These are phyloP conservation scores for Drosophila nikananu DNA, from an alignment of 1,140 invertebrate species.

Conservation along the genomic window DNA sequence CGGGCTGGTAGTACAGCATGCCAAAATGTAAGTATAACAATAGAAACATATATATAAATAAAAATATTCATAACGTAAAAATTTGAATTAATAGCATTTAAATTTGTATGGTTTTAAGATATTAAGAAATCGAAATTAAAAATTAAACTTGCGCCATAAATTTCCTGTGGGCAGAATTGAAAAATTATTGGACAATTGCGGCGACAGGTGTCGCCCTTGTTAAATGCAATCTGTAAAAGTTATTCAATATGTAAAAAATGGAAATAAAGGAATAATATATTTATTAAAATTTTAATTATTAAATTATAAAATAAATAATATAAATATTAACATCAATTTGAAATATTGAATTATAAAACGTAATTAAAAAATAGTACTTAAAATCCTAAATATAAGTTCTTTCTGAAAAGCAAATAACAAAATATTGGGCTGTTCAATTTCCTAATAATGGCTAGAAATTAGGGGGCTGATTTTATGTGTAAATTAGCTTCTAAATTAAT, in stretches of 20 bases:
- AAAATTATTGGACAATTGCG: background rate
- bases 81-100: background rate
- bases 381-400: no score
- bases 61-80: background rate
- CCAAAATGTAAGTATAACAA: background rate
- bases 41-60: fast-evolving
- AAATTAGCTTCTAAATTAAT: no score
- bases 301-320: no score
- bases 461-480: no score
- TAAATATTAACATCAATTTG: no score
- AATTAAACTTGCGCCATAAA: background rate
- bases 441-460: no score
- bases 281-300: background rate
- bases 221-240: background rate
- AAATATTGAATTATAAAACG: background rate
- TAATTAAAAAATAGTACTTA: no score
- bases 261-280: background rate
- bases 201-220: background rate
- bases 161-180: background rate
- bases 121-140: background rate
- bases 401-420: no score
- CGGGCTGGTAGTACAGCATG: background rate
- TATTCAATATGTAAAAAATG: background rate
- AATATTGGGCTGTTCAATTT: no score
- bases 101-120: background rate